Percentiles rank a stretch among this genome's conserved stretches.
These are phyloP conservation scores for Marcusenius ussheri DNA, from an alignment of 2,113 vertebrate species.

Conservation along the genomic window DNA sequence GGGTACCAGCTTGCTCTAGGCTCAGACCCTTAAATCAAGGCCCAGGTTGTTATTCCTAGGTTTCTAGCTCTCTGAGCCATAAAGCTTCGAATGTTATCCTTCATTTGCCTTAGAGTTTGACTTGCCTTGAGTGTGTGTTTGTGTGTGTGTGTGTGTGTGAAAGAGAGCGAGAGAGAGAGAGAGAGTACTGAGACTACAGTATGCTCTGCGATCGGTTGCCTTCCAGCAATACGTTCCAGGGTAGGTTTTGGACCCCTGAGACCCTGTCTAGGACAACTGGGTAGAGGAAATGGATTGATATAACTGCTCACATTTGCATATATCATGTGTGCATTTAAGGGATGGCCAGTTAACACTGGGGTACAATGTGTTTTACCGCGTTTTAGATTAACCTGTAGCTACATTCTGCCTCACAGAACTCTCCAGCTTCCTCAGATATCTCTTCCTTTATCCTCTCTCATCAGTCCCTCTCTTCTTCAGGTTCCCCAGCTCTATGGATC, in stretches of 20 bases:
- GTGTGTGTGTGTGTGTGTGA: no score
- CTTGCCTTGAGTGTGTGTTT: no score
- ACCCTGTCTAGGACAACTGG: background rate
- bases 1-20: no score
- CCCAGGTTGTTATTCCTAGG: no score
- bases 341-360: background rate
- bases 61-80: no score
- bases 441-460: background rate
- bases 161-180: no score
- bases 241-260: background rate
- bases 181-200: no score
- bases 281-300: background rate
- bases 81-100: no score
- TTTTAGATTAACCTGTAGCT: background rate
- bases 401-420: background rate
- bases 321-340: background rate
- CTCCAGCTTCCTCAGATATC: background rate
- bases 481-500: conserved; percentile 4
- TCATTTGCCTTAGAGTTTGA: no score
- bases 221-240: background rate
- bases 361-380: background rate
- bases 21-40: no score
- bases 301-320: background rate
- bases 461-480: conserved; percentile 1
- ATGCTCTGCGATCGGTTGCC: background rate